phyloP scores from a whole-genome alignment of 2,797 vertebrate species.

The Sebastes hopkinsi region DNA sequence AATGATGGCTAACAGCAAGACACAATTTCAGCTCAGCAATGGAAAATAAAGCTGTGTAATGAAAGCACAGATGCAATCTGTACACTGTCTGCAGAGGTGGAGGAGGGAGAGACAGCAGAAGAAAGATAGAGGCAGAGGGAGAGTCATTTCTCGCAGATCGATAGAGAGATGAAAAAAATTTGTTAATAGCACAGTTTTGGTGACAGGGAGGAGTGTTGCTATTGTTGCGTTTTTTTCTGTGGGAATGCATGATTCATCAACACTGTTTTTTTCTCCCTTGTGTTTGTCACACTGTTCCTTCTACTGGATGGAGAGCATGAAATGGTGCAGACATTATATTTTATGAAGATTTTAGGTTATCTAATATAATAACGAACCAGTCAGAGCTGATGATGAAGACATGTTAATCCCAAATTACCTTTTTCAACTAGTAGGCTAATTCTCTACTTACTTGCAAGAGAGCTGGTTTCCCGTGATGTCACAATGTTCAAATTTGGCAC shows the following conservation, averaged over 20 bases:
- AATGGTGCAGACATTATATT: background rate
- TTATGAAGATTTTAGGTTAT: background rate
- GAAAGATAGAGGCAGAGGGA: conserved; percentile 14
- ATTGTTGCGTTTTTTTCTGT: conserved; percentile 20
- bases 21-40: conserved; percentile 58
- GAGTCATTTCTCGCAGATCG: conserved; percentile 43
- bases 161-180: conserved; percentile 52
- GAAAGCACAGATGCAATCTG: conserved; percentile 71
- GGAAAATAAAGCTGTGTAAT: conserved; percentile 72
- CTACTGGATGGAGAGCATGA: background rate
- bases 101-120: conserved; percentile 24
- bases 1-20: conserved; percentile 68
- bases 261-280: background rate
- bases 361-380: background rate
- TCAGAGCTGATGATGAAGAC: background rate
- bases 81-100: conserved; percentile 39
- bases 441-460: too few species aligned
- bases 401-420: background rate
- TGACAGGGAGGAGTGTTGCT: conserved; percentile 26
- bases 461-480: too few species aligned
- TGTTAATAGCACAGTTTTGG: conserved; percentile 45
- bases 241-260: conserved; percentile 36
- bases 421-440: too few species aligned
- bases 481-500: background rate
- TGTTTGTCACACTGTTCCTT: background rate